Base-by-base conservation (phyloP, 2,888 invertebrate species). In the Phrixothrix hirtus region DNA sequence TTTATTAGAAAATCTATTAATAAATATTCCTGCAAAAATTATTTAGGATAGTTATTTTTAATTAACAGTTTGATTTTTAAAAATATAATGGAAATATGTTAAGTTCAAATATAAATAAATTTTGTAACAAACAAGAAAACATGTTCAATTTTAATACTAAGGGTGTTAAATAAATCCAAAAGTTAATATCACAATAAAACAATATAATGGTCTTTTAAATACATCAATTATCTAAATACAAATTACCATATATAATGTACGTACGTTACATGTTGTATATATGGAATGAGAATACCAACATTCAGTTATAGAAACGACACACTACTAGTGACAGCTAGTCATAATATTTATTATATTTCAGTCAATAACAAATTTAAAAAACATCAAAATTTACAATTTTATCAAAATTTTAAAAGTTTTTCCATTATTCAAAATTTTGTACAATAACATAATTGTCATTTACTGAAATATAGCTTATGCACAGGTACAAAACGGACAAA, bases 161-260 rank as follows among this genome's bases (percentile, higher is more conserved):
- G n/a, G n/a, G n/a, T n/a, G n/a, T n/a, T n/a, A 21, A 21, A 21
- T 21, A 60, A 59, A 63, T 59, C 57, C 60, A 60, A 59, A 58
- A 61, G 63, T 47, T 66, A 66, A 63, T 67, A 66, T 69, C 69
- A 68, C 68, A 68, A 68, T 69, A 68, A 69, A 69, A 69, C 66
- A 69, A 67, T 69, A 66, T 67, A 67, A 69, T 69, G 67, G 67
- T 69, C 67, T 68, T 67, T 65, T 64, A 64, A 70, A 70, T 71
- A 72, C 72, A 72, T 70, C 70, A 65, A 72, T 65, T 71, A 64
- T 60, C 68, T 69, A 69, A 57, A 55, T 49, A 47, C 49, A 57
- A 56, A 57, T 61, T 62, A 57, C 58, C 53, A 59, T 57, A 61
- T 57, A 59, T 21, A 21, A 21, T 21, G 21, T 21, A 63, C 60